These are phyloP conservation scores for Melanitta fusca DNA, from an alignment of 2,797 vertebrate species.

Conservation along the genomic window DNA sequence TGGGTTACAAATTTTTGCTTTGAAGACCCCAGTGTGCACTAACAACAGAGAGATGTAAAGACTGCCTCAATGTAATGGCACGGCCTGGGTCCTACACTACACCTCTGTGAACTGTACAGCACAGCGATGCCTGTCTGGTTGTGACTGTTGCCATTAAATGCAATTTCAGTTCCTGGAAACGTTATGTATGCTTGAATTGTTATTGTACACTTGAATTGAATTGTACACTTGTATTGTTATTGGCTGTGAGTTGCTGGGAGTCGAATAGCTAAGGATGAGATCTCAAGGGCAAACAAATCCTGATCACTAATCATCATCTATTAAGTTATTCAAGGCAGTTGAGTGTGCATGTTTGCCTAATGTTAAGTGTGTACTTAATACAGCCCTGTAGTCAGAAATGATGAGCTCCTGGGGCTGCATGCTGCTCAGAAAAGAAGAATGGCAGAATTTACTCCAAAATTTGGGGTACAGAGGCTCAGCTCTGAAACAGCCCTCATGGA, in stretches of 20 bases:
- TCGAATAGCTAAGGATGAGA: neutral
- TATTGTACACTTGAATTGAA: no score
- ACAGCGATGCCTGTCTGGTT: neutral
- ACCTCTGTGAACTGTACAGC: neutral
- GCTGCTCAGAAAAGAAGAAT: neutral
- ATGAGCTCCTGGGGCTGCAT: fast-evolving
- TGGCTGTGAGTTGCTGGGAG: neutral
- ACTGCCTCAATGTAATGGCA: fast-evolving
- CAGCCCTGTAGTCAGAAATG: neutral
- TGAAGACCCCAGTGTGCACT: neutral
- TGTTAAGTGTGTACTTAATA: neutral
- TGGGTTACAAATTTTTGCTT: neutral
- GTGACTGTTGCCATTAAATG: neutral
- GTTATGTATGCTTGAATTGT: neutral
- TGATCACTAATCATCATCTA: fast-evolving
- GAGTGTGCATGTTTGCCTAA: neutral
- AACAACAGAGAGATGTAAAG: neutral
- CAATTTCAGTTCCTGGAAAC: neutral
- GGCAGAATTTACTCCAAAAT: neutral
- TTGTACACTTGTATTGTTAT: fast-evolving
- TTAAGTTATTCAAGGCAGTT: neutral
- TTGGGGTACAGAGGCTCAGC: neutral
- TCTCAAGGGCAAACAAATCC: neutral
- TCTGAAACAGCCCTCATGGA: neutral
- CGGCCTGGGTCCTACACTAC: neutral